Evolutionary conservation across 2,888 invertebrate genomes (phyloP), one percentile per base, ranked within the genome.

Genomic region (Athalia cordata): DNA sequence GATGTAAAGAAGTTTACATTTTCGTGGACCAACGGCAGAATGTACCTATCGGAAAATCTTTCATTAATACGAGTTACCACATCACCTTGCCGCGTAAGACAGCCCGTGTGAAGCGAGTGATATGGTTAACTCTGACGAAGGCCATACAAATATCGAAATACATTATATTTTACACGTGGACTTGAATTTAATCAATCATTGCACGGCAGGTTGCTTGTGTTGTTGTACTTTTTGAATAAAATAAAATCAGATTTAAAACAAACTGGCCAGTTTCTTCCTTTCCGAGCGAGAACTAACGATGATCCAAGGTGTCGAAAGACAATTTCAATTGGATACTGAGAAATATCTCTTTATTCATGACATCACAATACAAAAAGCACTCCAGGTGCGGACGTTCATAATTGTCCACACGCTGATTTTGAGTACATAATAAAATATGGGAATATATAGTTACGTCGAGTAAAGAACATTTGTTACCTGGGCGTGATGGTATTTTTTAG

Each of bases 151-250:
- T 68, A 52, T 52, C 67, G 59, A 29, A 29, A 29, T 8, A 72
- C 59, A 45, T 45, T 57, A 72, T 55, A 59, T 72, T 72, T 72
- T 45, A 72, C 15, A 72, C 7, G 57, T 15, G 59, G 72, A 72
- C 59, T 50, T 72, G 57, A 13, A 59, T 47, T 47, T 72, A 72
- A 47, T 65, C 43, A 45, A 72, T 55, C 50, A 68, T 52, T 65
- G 6, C 43, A 29, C 4, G 4, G 47, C 47, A 72, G 45, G 59
- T 47, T 59, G 52, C 6, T n/a, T 29, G 59, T 72, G 45, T 45
- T 13, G 57, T 72, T 72, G 59, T 72, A 72, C 57, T 72, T 72
- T 72, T 72, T 45, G 57, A 59, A 72, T 59, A 72, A 72, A 72
- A 72, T 72, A 59, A 72, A 72, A 59, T 72, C 72, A 13, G 29